These are phyloP conservation scores for Knipowitschia caucasica DNA, from an alignment of 2,797 vertebrate species.

Conservation along the genomic window DNA sequence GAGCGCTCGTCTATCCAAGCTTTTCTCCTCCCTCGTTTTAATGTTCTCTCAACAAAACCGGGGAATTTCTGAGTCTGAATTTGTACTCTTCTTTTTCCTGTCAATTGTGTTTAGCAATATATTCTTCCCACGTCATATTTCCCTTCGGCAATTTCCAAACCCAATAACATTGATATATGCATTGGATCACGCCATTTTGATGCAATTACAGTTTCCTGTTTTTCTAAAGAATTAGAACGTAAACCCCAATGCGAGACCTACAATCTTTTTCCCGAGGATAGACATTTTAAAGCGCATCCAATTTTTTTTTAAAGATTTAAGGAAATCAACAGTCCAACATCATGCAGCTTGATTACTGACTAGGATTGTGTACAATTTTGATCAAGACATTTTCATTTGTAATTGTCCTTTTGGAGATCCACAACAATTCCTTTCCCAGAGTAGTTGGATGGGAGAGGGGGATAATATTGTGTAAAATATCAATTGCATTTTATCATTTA, in stretches of 20 bases:
- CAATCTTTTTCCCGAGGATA: too few relatives aligned
- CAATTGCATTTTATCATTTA: too few relatives aligned
- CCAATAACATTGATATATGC: too few relatives aligned
- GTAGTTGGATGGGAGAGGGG: too few relatives aligned
- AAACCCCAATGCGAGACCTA: too few relatives aligned
- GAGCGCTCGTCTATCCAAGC: conserved; percentile 20
- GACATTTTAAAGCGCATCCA: too few relatives aligned
- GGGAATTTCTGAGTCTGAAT: conserved; percentile 2
- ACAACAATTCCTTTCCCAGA: neutral
- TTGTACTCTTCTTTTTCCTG: neutral
- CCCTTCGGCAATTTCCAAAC: neutral
- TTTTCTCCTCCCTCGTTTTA: conserved; percentile 14
- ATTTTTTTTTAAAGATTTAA: too few relatives aligned
- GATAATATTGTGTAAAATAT: too few relatives aligned
- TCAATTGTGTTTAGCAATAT: neutral
- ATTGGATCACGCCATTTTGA: too few relatives aligned
- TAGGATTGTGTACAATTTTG: neutral
- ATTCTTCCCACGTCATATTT: neutral
- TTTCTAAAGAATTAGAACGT: too few relatives aligned
- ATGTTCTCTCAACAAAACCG: conserved; percentile 13
- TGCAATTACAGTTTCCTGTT: too few relatives aligned
- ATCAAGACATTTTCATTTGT: neutral
- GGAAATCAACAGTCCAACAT: too few relatives aligned
- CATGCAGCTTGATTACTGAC: neutral
- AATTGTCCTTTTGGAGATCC: neutral